Evolutionary conservation across 1,140 invertebrate genomes (phyloP).

Genomic region (Eulimnadia texana): DNA sequence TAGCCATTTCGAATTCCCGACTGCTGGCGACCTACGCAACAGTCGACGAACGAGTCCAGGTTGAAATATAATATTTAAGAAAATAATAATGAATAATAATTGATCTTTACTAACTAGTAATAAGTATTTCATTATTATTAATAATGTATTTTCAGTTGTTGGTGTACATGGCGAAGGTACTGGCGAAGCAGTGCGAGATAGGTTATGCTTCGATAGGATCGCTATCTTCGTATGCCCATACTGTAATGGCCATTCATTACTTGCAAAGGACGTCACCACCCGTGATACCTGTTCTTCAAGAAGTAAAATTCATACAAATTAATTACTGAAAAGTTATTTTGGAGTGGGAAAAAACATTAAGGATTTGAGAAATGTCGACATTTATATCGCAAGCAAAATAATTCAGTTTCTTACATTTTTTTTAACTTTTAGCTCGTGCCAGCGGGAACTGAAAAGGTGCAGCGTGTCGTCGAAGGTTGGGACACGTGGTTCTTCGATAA

Average conservation of each 20-base stretch:
- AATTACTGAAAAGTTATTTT: background rate
- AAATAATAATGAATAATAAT: too few relatives aligned
- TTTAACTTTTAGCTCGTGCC: background rate
- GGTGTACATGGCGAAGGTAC: conserved; percentile 41
- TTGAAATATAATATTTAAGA: too few relatives aligned
- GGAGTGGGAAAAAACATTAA: too few relatives aligned
- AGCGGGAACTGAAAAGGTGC: conserved; percentile 9
- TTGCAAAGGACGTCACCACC: conserved; percentile 41
- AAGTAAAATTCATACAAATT: conserved; percentile 21
- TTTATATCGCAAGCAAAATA: too few relatives aligned
- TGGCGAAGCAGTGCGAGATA: conserved; percentile 46
- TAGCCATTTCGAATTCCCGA: conserved; percentile 41
- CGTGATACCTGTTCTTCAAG: conserved; percentile 45
- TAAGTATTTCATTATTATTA: background rate
- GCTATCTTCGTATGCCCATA: conserved; percentile 47
- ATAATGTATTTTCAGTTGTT: conserved; percentile 23
- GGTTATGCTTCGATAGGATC: conserved; percentile 46
- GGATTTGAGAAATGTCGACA: too few relatives aligned
- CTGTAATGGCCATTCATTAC: conserved; percentile 43
- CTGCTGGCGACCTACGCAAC: conserved; percentile 36
- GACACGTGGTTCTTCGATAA: conserved; percentile 36
- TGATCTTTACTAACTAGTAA: background rate
- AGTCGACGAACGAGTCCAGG: conserved; percentile 38
- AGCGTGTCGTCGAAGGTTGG: conserved; percentile 32
- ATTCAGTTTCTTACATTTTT: too few relatives aligned